These are phyloP conservation scores for Drosophila hamatofila DNA, from an alignment of 2,888 invertebrate species.

Conservation along the genomic window DNA sequence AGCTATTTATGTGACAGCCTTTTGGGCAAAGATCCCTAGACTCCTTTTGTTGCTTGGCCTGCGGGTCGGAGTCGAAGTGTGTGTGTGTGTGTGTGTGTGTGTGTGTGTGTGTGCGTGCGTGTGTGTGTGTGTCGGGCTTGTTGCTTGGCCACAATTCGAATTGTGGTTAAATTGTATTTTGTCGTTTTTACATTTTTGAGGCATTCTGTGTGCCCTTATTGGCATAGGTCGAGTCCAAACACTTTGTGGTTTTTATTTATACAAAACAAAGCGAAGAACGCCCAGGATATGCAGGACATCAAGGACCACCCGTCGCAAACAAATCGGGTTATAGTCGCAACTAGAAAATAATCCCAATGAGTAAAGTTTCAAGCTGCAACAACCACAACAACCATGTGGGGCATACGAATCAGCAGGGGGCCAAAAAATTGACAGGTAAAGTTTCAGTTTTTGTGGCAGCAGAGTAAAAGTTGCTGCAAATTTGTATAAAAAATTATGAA, in stretches of 20 bases:
- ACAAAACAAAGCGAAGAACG: conserved; percentile 20
- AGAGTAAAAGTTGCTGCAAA: conserved; percentile 4
- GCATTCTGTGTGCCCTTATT: conserved; percentile 43
- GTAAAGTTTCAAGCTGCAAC: conserved; percentile 56
- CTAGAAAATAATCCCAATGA: conserved; percentile 56
- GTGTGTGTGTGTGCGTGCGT: neutral
- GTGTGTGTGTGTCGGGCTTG: conserved; percentile 21
- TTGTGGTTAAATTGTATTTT: conserved; percentile 68
- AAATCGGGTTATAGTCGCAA: conserved; percentile 65
- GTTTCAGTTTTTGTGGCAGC: conserved; percentile 12
- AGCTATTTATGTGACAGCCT: conserved; percentile 49
- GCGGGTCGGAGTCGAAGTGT: neutral
- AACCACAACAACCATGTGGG: conserved; percentile 19
- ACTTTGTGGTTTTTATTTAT: conserved; percentile 66
- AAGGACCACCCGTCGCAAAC: conserved; percentile 17
- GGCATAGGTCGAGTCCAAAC: conserved; percentile 59
- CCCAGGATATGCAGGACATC: neutral
- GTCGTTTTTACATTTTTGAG: conserved; percentile 53
- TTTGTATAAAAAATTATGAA: conserved; percentile 14
- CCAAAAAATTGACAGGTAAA: conserved; percentile 34
- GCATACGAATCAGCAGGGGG: conserved; percentile 32
- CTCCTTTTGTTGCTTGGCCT: conserved; percentile 19
- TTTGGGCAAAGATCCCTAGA: conserved; percentile 20
- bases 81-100: neutral
- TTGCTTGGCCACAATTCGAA: conserved; percentile 62